A percentile compares a stretch with the other conserved stretches of the same genome.
These are phyloP conservation scores for Synergus laeviventris DNA, from an alignment of 2,888 invertebrate genomes.

Conservation along the genomic window DNA sequence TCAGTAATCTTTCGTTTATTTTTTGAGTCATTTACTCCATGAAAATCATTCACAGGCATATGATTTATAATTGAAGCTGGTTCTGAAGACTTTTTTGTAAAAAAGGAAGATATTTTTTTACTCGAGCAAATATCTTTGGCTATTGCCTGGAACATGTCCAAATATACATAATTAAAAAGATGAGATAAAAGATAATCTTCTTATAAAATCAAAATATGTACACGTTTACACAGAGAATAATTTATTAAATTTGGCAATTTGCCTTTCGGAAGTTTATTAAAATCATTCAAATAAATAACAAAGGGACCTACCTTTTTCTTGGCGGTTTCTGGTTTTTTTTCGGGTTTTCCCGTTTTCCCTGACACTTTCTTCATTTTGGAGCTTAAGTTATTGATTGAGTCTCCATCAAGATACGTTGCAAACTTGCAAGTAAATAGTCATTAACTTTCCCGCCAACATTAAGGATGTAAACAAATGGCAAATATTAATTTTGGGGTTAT, in stretches of 20 bases:
- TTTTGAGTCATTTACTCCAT: background rate
- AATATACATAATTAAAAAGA: background rate
- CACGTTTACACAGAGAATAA: background rate
- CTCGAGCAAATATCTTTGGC: background rate
- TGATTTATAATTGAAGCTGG: background rate
- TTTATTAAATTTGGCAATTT: background rate
- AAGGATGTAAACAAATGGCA: background rate
- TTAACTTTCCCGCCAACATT: constrained; percentile 23
- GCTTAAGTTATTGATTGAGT: background rate
- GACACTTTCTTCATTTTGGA: constrained; percentile 4
- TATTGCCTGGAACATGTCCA: constrained; percentile 17
- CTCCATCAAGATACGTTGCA: background rate
- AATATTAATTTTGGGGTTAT: background rate
- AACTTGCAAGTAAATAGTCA: too few species aligned
- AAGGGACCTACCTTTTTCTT: background rate
- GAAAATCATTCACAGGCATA: background rate
- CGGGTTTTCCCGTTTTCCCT: background rate
- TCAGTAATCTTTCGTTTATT: constrained; percentile 16
- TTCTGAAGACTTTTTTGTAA: background rate
- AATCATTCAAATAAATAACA: background rate
- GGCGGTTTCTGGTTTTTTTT: background rate
- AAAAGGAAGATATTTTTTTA: constrained; percentile 25
- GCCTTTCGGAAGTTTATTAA: background rate
- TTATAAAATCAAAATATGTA: background rate
- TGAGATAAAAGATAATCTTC: background rate